These are phyloP conservation scores for Tenthredo livida DNA, from an alignment of 2,888 invertebrate genomes.

Conservation along the genomic window DNA sequence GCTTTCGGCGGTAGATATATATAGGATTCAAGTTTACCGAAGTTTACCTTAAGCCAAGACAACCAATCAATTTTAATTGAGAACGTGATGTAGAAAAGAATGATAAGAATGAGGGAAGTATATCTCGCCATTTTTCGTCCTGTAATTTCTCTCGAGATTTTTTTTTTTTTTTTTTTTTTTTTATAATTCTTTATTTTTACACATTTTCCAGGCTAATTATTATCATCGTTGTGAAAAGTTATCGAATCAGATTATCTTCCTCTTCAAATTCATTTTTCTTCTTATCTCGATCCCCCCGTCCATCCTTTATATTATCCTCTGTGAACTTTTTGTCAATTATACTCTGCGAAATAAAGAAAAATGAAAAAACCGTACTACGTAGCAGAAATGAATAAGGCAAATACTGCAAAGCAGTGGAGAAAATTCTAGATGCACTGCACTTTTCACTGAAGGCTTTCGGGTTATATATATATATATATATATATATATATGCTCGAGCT, in stretches of 20 bases:
- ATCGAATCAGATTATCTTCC: not conserved
- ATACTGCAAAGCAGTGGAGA: not conserved
- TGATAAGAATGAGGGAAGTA: not conserved
- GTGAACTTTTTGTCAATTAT: no score
- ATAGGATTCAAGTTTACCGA: constrained; percentile 2
- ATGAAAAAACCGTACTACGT: no score
- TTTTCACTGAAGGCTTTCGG: not conserved
- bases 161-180: constrained; percentile 19
- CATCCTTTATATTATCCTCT: not conserved
- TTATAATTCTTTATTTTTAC: no score
- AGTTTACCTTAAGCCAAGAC: not conserved
- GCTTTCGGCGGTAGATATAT: not conserved
- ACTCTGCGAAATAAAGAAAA: no score
- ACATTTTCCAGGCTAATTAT: not conserved
- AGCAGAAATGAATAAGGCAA: not conserved
- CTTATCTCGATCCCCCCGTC: not conserved
- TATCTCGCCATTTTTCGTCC: not conserved
- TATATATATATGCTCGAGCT: not conserved
- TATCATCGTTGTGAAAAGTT: not conserved
- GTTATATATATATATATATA: no score
- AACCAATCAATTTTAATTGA: constrained; percentile 13
- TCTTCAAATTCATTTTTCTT: not conserved
- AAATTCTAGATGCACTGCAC: not conserved
- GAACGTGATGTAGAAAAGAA: not conserved
- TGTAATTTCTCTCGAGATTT: not conserved